Evolutionary conservation across 2,888 invertebrate genomes (phyloP).

Genomic region (Campaea margaritaria): DNA sequence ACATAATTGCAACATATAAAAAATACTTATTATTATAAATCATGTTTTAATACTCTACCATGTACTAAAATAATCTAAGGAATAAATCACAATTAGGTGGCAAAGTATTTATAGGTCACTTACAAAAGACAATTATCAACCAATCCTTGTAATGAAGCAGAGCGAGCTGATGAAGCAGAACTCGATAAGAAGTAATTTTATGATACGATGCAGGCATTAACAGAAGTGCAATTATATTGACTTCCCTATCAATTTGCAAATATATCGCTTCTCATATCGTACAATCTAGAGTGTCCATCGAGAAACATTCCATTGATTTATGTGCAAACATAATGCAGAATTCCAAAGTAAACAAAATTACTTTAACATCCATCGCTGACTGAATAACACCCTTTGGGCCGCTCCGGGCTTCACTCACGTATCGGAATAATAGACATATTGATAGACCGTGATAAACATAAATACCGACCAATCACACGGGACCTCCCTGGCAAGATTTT

Average conservation of each 20-base stretch:
- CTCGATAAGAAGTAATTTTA: constrained; percentile 7
- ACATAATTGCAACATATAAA: no score
- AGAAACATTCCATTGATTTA: constrained; percentile 37
- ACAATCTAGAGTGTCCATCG: constrained; percentile 26
- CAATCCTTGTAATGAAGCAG: no score
- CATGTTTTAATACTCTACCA: no score
- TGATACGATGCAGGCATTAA: constrained; percentile 6
- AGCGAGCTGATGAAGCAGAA: constrained; percentile 1
- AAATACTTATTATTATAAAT: no score
- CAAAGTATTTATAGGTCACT: no score
- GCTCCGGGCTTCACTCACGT: constrained; percentile 61
- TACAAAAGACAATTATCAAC: not conserved
- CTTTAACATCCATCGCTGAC: constrained; percentile 50
- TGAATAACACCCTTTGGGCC: constrained; percentile 60
- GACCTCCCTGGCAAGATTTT: constrained; percentile 39
- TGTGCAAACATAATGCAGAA: constrained; percentile 44
- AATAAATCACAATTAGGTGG: no score
- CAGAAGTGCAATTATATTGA: constrained; percentile 35
- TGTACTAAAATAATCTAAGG: no score
- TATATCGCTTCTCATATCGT: constrained; percentile 32
- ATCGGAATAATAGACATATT: constrained; percentile 66
- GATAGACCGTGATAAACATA: constrained; percentile 62
- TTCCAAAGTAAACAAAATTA: constrained; percentile 65
- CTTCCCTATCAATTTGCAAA: constrained; percentile 37
- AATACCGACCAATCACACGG: constrained; percentile 44